Base-by-base conservation (phyloP, 2,888 invertebrate genomes). In the Lypha dubia region DNA sequence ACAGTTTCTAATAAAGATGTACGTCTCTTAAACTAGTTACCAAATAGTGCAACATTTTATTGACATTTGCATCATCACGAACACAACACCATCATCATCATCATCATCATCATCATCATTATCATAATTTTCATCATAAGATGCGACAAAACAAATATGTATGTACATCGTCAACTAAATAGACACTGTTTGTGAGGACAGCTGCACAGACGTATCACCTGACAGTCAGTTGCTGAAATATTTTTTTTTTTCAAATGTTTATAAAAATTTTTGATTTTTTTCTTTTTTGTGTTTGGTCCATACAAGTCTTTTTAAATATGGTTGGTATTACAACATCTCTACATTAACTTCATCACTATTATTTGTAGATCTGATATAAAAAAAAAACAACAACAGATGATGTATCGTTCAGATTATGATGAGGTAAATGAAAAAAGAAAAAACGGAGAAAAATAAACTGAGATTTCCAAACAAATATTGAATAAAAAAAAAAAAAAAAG, bases 31-130 rank as follows among this genome's bases (percentile, higher is more conserved):
- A 73, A 67, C 44, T 63, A 53, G 70, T 76, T 84, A 60, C 75
- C 58, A 73, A 22, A 60, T 17, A 75, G 11, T 11, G 9, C 70
- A 65, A 84, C n/a, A 76, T 80, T 76, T 77, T 81, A 84, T 84
- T 81, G 84, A 84, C 80, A 84, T 81, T 84, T 81, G 76, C 84
- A 77, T 76, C 83, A 83, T 67, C 67, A 44, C n/a, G 35, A 51
- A 17, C 60, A n/a, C n/a, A n/a, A n/a, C n/a, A n/a, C n/a, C n/a
- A 38, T 11, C 49, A 73, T 8, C 73, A 60, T 38, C 60, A n/a
- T 49, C 32, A 35, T 11, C 24, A 20, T 58, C 20, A 13, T 32
- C 38, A 13, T 41, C n/a, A 38, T 11, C 49, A 73, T 8, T 67
- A 60, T 38, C 60, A n/a, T 49, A 17, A 35, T 11, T n/a, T 15